Evolutionary conservation across 1,140 invertebrate species (phyloP), one percentile per base, ranked within the genome.

Genomic region (Drosophila aff.): DNA sequence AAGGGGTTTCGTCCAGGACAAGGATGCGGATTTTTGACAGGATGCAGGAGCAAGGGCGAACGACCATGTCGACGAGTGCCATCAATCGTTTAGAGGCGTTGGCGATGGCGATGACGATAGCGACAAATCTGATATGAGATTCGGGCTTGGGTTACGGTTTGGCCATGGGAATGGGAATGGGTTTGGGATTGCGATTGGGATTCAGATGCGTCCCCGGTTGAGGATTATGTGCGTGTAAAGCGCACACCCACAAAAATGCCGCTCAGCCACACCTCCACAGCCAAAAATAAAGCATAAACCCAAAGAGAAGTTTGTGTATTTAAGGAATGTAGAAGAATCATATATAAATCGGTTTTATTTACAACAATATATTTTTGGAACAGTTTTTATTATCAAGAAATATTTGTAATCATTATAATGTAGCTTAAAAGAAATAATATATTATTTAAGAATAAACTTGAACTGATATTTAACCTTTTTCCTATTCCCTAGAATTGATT

Each of bases 81-180:
- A 87, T 87, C 83, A 87, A 87, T 87, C 83, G 83, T 87, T 87
- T 87, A 87, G 77, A 87, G 78, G 60, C 82, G 74, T 47, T 66
- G 57, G 75, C 60, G 40, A 36, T 33, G 26, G 46, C 60, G 63
- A 60, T 75, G 57, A 58, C 81, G 76, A 82, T 79, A 76, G 76
- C 71, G 66, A 82, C 84, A 87, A 87, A 87, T 87, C 83, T 77
- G 80, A 87, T 80, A 86, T 69, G 80, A 82, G 83, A 82, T 77
- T 85, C 58, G 64, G 78, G 67, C 52, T 60, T 64, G 65, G 74
- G 66, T 68, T 66, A 50, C 55, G 76, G 2, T 0, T 4, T 8
- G 18, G 18, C 3, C 41, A 57, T 66, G 18, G 5, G 59, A 67
- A 57, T 66, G 21, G 5, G 59, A 67, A 73, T 76, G 21, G 13